Percentiles rank a stretch among this genome's conserved stretches.
phyloP scores from a whole-genome alignment of 2,888 invertebrate species.

The Eustalomyia histrio region DNA sequence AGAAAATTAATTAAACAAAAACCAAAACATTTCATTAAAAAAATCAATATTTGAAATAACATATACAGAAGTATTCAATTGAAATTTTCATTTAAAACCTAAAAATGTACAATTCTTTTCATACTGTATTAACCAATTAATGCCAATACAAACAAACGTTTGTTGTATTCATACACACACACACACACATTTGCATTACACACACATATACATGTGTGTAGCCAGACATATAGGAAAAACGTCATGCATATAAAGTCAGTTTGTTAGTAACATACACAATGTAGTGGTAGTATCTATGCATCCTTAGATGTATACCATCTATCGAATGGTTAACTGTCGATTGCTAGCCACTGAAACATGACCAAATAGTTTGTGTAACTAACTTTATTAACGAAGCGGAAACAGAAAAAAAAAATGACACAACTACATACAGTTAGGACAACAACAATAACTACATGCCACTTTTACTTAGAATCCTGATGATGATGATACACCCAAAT shows the following conservation, averaged over 20 bases:
- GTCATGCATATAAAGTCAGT: conserved; percentile 16
- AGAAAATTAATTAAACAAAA: too few species aligned
- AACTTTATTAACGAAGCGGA: conserved; percentile 77
- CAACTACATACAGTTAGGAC: conserved; percentile 47
- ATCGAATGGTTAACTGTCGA: conserved; percentile 58
- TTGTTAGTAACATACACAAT: conserved; percentile 16
- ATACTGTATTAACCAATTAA: not conserved
- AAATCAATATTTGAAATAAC: too few species aligned
- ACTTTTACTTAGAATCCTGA: conserved; percentile 34
- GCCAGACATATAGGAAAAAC: not conserved
- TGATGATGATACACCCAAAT: conserved; percentile 35
- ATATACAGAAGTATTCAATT: too few species aligned
- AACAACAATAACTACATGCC: not conserved
- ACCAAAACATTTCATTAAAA: too few species aligned
- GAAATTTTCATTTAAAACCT: too few species aligned
- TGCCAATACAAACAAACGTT: not conserved
- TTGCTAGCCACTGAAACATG: conserved; percentile 63
- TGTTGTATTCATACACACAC: not conserved
- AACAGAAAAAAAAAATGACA: conserved; percentile 68
- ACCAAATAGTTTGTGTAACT: conserved; percentile 72
- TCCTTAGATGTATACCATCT: conserved; percentile 6
- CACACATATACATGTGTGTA: too few species aligned
- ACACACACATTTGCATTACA: too few species aligned
- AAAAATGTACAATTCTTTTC: too few species aligned
- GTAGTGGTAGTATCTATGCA: not conserved